phyloP scores from a whole-genome alignment of 2,113 vertebrate species.

The Calcarius ornatus region DNA sequence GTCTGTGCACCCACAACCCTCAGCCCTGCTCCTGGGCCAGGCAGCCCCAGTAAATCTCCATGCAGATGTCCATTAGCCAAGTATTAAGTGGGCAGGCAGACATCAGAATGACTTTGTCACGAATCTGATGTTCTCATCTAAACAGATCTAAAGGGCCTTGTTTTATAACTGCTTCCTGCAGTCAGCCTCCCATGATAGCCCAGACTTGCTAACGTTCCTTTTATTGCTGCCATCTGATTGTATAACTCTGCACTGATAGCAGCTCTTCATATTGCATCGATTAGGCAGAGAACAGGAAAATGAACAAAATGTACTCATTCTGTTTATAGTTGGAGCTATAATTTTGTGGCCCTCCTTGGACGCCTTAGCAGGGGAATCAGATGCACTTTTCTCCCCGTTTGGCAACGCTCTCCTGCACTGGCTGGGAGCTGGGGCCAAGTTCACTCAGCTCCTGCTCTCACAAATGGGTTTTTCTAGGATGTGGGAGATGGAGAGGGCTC shows the following conservation, averaged over 20 bases:
- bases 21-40: background rate
- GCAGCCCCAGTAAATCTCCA: conserved; percentile 9
- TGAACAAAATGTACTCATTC: conserved; percentile 68
- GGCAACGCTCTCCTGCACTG: conserved; percentile 29
- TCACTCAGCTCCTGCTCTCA: conserved; percentile 28
- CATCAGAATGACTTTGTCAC: background rate
- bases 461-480: background rate
- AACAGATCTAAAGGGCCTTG: background rate
- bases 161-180: conserved; percentile 47
- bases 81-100: conserved; percentile 15
- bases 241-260: conserved; percentile 59
- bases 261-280: conserved; percentile 60
- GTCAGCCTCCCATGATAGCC: background rate
- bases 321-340: conserved; percentile 66
- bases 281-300: conserved; percentile 57
- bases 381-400: conserved; percentile 55
- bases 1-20: background rate
- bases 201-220: conserved; percentile 47
- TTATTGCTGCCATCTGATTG: conserved; percentile 70
- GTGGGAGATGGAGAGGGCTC: background rate
- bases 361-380: conserved; percentile 41
- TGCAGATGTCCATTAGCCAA: background rate
- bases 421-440: conserved; percentile 42
- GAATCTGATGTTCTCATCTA: conserved; percentile 16
- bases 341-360: conserved; percentile 68